Percentiles rank a stretch among this genome's conserved stretches.
phyloP scores from a whole-genome alignment of 2,888 invertebrate genomes.

The Hemithea aestivaria region DNA sequence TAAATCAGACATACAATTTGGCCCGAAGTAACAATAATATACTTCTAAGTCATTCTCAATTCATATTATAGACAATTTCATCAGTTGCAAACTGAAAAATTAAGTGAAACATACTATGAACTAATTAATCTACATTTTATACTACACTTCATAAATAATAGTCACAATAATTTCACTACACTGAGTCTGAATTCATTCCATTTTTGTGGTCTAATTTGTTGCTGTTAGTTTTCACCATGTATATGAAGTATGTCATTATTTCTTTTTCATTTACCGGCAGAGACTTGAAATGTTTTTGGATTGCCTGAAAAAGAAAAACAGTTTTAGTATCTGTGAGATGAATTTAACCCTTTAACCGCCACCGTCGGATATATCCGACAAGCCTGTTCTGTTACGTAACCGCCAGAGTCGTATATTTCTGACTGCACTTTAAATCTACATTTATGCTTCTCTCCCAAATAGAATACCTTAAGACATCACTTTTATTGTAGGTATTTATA shows the following conservation, averaged over 20 bases:
- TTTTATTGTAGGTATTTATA: no score
- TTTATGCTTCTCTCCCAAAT: no score
- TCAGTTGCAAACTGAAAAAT: slow-evolving; percentile 44
- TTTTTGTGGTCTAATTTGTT: slow-evolving; percentile 92
- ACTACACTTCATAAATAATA: slow-evolving; percentile 49
- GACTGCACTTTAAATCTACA: no score
- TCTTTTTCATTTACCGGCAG: slow-evolving; percentile 97
- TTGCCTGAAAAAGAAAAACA: slow-evolving; percentile 82
- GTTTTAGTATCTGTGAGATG: not conserved
- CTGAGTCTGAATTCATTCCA: slow-evolving; percentile 83
- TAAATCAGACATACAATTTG: slow-evolving; percentile 35
- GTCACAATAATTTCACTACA: slow-evolving; percentile 50
- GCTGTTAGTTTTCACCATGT: slow-evolving; percentile 95
- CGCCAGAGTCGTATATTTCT: no score
- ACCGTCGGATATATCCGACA: no score
- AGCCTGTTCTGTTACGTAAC: no score
- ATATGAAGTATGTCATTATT: slow-evolving; percentile 95
- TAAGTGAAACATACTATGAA: slow-evolving; percentile 43
- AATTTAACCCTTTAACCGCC: no score
- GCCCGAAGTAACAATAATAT: slow-evolving; percentile 55
- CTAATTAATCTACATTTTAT: slow-evolving; percentile 40
- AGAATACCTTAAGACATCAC: no score
- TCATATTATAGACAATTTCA: slow-evolving; percentile 36
- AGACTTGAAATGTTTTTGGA: slow-evolving; percentile 97
- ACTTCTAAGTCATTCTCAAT: slow-evolving; percentile 46